A percentile compares a stretch with the other conserved stretches of the same genome.
Conservation (phyloP, 2,888 invertebrate species). For the Frankliniella intonsa region DNA sequence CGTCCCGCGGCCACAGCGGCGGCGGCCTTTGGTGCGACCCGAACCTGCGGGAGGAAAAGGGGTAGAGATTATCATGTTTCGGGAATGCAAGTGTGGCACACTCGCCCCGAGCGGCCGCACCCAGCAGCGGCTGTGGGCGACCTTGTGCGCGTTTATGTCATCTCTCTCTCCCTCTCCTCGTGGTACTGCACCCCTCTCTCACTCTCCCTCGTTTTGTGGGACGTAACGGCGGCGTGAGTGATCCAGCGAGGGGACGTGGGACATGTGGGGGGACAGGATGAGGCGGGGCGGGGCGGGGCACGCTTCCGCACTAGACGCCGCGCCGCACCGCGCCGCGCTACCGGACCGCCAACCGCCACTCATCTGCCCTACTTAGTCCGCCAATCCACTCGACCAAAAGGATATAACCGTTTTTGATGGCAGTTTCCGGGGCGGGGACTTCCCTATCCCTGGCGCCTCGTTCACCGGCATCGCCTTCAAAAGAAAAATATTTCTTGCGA, state of each 20-base stretch:
- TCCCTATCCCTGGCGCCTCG: too few relatives aligned
- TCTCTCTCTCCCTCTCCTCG: background rate
- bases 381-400: too few relatives aligned
- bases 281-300: background rate
- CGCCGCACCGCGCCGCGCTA: background rate
- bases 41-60: background rate
- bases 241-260: too few relatives aligned
- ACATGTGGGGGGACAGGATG: too few relatives aligned
- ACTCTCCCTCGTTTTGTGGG: background rate
- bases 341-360: too few relatives aligned
- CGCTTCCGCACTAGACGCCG: background rate
- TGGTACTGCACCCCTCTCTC: background rate
- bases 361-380: too few relatives aligned
- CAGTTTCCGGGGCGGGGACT: too few relatives aligned
- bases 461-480: too few relatives aligned
- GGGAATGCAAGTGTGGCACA: background rate
- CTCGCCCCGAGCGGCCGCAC: background rate
- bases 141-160: background rate
- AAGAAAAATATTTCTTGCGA: too few relatives aligned
- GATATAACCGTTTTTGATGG: too few relatives aligned
- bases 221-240: too few relatives aligned
- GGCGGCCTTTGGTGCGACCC: conserved; percentile 3
- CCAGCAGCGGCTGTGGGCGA: background rate
- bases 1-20: background rate
- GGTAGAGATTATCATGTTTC: background rate